These are phyloP conservation scores for Magallana gigas DNA, from an alignment of 1,140 invertebrate species.

Conservation along the genomic window DNA sequence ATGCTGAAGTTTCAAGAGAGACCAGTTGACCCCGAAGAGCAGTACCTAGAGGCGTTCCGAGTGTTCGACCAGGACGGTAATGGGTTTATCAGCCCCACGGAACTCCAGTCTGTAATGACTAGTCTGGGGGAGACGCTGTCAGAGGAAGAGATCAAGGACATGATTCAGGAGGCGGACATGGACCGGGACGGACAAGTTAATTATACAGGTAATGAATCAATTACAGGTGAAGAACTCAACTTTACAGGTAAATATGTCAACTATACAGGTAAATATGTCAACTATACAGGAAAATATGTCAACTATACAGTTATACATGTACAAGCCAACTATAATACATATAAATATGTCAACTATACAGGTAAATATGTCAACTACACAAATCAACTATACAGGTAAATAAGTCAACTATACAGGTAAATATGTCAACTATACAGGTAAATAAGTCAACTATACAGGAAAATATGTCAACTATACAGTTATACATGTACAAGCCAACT, in stretches of 20 bases:
- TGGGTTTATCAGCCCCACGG: slow-evolving; percentile 85
- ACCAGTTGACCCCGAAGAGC: slow-evolving; percentile 98
- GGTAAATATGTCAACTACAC: too few relatives aligned
- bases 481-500: slow-evolving; percentile 28
- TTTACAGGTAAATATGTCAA: background rate
- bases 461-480: slow-evolving; percentile 65
- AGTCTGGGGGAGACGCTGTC: slow-evolving; percentile 93
- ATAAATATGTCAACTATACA: too few relatives aligned
- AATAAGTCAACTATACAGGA: too few relatives aligned
- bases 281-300: background rate
- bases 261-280: background rate
- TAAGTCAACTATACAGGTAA: too few relatives aligned
- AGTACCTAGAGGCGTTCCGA: slow-evolving; percentile 98
- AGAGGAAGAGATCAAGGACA: slow-evolving; percentile 87
- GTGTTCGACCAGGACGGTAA: slow-evolving; percentile 98
- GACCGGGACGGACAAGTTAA: slow-evolving; percentile 67
- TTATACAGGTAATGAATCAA: slow-evolving; percentile 61
- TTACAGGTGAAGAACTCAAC: too few relatives aligned
- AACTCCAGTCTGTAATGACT: slow-evolving; percentile 96
- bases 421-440: too few relatives aligned
- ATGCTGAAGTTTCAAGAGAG: slow-evolving; percentile 99
- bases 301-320: background rate
- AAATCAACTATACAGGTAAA: too few relatives aligned
- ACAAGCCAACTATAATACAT: background rate
- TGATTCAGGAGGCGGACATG: slow-evolving; percentile 66